Evolutionary conservation across 2,113 vertebrate species (phyloP).

Genomic region (Zingel zingel): DNA sequence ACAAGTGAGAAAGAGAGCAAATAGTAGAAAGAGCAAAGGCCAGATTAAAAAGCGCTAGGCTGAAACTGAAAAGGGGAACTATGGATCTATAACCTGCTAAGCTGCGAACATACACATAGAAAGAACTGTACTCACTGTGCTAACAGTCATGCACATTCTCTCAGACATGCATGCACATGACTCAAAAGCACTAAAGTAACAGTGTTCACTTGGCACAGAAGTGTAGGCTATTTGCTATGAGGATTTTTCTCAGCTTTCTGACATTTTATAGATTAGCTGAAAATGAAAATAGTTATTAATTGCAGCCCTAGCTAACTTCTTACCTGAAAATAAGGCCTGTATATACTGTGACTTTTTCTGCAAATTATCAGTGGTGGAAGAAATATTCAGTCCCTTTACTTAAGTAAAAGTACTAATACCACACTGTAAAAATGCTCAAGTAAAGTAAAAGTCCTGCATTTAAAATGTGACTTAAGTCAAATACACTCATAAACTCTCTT

Average conservation of each 20-base stretch:
- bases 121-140: neutral
- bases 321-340: neutral
- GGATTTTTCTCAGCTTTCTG: too few relatives aligned
- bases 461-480: too few relatives aligned
- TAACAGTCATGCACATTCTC: neutral
- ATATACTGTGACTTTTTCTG: neutral
- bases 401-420: neutral
- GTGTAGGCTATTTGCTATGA: neutral
- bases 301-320: neutral
- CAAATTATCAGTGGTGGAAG: neutral
- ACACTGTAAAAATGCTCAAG: too few relatives aligned
- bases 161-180: neutral
- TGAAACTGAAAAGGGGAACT: conserved; percentile 19
- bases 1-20: conserved; percentile 23
- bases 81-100: conserved; percentile 30
- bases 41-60: conserved; percentile 12
- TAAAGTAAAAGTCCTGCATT: too few relatives aligned
- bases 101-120: neutral
- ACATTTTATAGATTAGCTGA: conserved; percentile 9
- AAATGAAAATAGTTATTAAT: too few relatives aligned
- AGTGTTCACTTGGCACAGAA: neutral
- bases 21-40: neutral
- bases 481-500: neutral
- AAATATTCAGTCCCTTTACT: neutral
- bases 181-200: neutral